Evolutionary conservation across 2,797 vertebrate genomes (phyloP).

Genomic region (Oreochromis mossambicus): DNA sequence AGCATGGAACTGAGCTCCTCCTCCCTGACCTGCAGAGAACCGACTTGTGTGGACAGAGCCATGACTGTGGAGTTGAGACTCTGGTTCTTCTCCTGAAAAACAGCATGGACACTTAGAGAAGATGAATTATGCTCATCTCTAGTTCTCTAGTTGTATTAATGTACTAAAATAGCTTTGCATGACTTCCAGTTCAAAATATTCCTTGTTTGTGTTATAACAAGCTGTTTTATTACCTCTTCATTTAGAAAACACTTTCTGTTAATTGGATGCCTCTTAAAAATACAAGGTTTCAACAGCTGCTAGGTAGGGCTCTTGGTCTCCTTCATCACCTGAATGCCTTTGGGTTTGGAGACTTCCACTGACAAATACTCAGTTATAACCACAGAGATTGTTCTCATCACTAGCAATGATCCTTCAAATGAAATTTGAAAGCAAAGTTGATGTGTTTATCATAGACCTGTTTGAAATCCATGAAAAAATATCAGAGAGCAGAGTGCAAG

Average conservation of each 20-base stretch:
- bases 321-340: neutral
- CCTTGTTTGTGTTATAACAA: neutral
- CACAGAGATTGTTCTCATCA: neutral
- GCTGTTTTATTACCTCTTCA: neutral
- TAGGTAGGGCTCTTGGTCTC: neutral
- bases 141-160: neutral
- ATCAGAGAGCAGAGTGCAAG: neutral
- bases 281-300: neutral
- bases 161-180: neutral
- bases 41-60: slow-evolving; percentile 81
- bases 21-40: slow-evolving; percentile 84
- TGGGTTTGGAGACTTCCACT: neutral
- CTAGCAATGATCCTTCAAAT: neutral
- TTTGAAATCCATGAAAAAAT: neutral
- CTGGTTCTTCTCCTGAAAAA: slow-evolving; percentile 80
- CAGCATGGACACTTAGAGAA: neutral
- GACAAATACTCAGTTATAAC: neutral
- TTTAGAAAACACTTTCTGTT: neutral
- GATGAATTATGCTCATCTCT: neutral
- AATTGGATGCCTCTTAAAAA: too few species aligned
- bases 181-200: neutral
- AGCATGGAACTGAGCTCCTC: slow-evolving; percentile 85
- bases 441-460: neutral
- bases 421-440: neutral
- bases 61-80: slow-evolving; percentile 79